A percentile compares a stretch with the other conserved stretches of the same genome.
These are phyloP conservation scores for Phrynocephalus forsythii DNA, from an alignment of 2,797 vertebrate genomes.

Conservation along the genomic window DNA sequence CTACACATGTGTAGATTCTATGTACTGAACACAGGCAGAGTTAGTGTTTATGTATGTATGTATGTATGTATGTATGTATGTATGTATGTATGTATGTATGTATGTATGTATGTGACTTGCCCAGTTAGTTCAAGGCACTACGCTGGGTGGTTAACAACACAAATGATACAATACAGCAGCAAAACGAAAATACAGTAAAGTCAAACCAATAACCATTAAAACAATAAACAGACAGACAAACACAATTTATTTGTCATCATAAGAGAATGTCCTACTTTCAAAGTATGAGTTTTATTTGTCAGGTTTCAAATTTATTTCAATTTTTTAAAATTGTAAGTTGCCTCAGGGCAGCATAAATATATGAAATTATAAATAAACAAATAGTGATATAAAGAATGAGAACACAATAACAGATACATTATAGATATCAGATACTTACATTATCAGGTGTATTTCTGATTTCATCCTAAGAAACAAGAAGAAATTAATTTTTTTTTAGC, in stretches of 20 bases:
- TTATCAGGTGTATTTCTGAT: neutral
- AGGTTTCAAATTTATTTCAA: neutral
- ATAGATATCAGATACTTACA: constrained; percentile 17
- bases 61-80: too few species aligned
- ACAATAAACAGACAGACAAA: too few species aligned
- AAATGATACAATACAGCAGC: too few species aligned
- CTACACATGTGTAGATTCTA: neutral
- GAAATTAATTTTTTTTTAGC: neutral
- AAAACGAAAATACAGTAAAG: too few species aligned
- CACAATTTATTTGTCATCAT: too few species aligned
- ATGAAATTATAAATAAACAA: neutral
- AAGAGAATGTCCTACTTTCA: neutral
- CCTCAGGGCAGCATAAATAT: neutral
- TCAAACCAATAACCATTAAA: too few species aligned
- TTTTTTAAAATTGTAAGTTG: neutral
- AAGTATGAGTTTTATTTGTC: too few species aligned
- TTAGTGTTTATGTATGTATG: neutral
- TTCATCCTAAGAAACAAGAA: constrained; percentile 23
- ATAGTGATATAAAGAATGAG: neutral
- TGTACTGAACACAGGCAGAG: neutral
- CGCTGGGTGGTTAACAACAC: too few species aligned
- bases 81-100: too few species aligned
- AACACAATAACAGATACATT: too few species aligned
- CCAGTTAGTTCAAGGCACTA: too few species aligned
- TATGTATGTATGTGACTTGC: too few species aligned